Evolutionary conservation across 92 coral and sea anemone species (phyloP), one percentile per base, ranked within the genome.

Genomic region (Phenganax subtilis): DNA sequence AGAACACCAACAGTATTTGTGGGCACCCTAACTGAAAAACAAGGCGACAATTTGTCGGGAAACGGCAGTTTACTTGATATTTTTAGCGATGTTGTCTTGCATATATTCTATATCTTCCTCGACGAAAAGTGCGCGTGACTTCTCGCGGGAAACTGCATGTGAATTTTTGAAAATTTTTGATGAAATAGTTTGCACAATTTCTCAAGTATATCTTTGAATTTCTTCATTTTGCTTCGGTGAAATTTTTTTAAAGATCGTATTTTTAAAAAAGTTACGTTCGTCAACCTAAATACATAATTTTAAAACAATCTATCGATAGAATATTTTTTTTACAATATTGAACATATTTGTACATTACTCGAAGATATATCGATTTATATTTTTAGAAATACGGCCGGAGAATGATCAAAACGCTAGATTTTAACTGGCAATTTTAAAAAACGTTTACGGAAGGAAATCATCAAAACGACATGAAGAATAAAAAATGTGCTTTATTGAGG

Each of bases 361-460:
- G 12, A 11, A 70, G 44, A 70, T 31, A 17, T 70, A 70, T 70
- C 75, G 75, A 70, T 70, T 70, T 27, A 67, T 29, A 28, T 70
- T 70, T 70, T 70, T 70, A 15, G 44, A n/a, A 70, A 70, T 12
- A 52, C 15, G 28, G 54, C 54, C 12, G 15, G 20, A 12, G 75
- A 70, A 70, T 70, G 9, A 37, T 52, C 44, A 31, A 70, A 37
- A 15, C 5, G 6, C 75, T 30, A 30, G 3, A 15, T 12, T 70
- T 52, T 52, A 0, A 70, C 44, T 15, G 29, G 55, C 75, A 70
- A 70, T 8, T 70, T 70, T 70, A 7, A 70, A 70, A 30, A 68
- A 28, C 10, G 12, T 68, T 68, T 17, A 68, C 74, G 6, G 51
- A 68, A 68, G 74, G 37, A 47, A 28, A 6, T 68, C 54, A n/a